phyloP scores from a whole-genome alignment of 2,888 invertebrate genomes.

The Holacanthella duospinosa region DNA sequence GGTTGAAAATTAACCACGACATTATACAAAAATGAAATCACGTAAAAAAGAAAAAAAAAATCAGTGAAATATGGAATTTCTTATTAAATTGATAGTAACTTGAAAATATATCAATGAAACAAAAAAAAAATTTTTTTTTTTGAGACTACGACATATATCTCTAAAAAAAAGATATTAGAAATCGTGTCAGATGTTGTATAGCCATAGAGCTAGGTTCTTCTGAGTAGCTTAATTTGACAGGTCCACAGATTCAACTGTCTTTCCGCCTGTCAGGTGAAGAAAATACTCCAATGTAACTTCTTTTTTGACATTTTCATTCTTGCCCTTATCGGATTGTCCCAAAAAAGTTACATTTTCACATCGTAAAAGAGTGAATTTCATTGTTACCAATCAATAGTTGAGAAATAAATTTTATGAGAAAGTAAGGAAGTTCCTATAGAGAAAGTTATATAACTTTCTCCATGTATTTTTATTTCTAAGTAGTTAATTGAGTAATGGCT shows the following conservation, averaged over 20 bases:
- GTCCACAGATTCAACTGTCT: not conserved
- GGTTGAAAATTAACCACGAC: too few relatives aligned
- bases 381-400: not conserved
- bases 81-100: too few relatives aligned
- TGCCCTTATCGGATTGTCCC: not conserved
- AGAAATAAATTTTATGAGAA: too few relatives aligned
- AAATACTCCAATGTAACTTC: too few relatives aligned
- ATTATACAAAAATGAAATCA: too few relatives aligned
- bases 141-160: too few relatives aligned
- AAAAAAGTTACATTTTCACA: not conserved
- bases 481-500: not conserved
- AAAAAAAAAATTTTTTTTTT: too few relatives aligned
- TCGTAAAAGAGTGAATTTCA: not conserved
- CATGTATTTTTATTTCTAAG: not conserved
- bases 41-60: too few relatives aligned
- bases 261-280: not conserved
- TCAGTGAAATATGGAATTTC: too few relatives aligned
- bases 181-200: too few relatives aligned
- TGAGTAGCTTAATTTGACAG: not conserved
- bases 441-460: not conserved
- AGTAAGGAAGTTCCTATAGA: not conserved
- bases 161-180: too few relatives aligned
- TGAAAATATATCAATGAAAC: too few relatives aligned
- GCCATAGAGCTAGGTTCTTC: not conserved
- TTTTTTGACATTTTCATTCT: not conserved